phyloP scores from a whole-genome alignment of 1,140 invertebrate species.

The Panagrolaimus sp. region DNA sequence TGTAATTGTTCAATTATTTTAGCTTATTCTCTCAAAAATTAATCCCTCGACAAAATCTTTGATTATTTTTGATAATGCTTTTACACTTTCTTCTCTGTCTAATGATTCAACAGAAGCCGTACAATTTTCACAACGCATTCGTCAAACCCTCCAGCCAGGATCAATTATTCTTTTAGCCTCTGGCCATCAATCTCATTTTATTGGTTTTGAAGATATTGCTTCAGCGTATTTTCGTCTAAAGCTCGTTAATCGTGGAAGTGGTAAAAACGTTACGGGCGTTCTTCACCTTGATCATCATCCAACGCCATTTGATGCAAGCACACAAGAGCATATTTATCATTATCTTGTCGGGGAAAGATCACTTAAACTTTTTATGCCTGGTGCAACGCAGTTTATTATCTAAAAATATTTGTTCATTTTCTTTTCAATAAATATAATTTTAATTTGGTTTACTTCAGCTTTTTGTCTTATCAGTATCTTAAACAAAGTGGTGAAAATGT shows the following conservation, averaged over 20 bases:
- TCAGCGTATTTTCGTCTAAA: neutral
- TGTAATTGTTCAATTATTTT: neutral
- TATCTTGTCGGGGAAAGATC: slow-evolving; percentile 26
- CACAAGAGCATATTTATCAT: slow-evolving; percentile 21
- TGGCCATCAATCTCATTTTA: neutral
- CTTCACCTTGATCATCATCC: slow-evolving; percentile 7
- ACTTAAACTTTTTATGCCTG: slow-evolving; percentile 24
- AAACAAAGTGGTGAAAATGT: too few relatives aligned
- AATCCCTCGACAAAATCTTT: neutral
- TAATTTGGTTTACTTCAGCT: too few relatives aligned
- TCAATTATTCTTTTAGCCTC: slow-evolving; percentile 2
- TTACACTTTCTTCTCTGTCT: neutral
- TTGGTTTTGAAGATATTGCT: slow-evolving; percentile 11
- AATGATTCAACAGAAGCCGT: neutral
- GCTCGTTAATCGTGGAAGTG: slow-evolving; percentile 5
- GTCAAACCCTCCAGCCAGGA: neutral
- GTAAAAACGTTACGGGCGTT: slow-evolving; percentile 7
- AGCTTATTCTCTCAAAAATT: neutral
- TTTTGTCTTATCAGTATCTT: too few relatives aligned
- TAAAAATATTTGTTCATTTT: neutral
- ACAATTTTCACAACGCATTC: slow-evolving; percentile 3
- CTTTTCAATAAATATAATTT: too few relatives aligned
- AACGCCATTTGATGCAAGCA: slow-evolving; percentile 19
- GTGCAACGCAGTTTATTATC: slow-evolving; percentile 10
- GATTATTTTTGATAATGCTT: slow-evolving; percentile 1